phyloP scores from a whole-genome alignment of 2,113 vertebrate species.

The Phainopepla nitens region DNA sequence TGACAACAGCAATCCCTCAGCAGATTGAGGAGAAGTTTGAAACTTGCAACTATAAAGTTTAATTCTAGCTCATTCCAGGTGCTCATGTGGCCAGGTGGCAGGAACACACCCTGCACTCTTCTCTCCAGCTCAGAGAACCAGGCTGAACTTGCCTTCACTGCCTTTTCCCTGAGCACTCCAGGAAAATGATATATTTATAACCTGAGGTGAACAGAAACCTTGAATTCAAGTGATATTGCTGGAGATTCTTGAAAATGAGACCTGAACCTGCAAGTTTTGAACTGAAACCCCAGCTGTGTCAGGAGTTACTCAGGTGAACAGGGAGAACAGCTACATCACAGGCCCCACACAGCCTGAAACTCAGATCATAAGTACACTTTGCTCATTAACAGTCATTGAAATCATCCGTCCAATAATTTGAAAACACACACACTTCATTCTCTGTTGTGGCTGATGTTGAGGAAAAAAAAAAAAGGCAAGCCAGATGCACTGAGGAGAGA shows the following conservation, averaged over 20 bases:
- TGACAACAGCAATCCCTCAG: background rate
- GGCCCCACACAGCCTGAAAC: background rate
- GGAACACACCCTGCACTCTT: background rate
- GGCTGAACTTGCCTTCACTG: background rate
- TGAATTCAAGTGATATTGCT: background rate
- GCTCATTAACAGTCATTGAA: background rate
- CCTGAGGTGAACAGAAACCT: background rate
- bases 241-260: background rate
- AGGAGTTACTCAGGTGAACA: background rate
- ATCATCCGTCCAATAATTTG: background rate
- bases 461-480: background rate
- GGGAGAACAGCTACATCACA: background rate
- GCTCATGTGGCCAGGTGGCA: background rate
- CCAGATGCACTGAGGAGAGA: background rate
- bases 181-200: background rate
- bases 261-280: background rate
- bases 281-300: background rate
- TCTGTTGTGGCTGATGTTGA: background rate
- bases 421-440: background rate
- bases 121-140: background rate
- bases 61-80: background rate
- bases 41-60: fast-evolving
- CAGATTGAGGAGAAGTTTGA: background rate
- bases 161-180: background rate
- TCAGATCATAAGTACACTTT: background rate